Evolutionary conservation across 2,888 invertebrate species (phyloP).

Genomic region (Trisateles emortualis): DNA sequence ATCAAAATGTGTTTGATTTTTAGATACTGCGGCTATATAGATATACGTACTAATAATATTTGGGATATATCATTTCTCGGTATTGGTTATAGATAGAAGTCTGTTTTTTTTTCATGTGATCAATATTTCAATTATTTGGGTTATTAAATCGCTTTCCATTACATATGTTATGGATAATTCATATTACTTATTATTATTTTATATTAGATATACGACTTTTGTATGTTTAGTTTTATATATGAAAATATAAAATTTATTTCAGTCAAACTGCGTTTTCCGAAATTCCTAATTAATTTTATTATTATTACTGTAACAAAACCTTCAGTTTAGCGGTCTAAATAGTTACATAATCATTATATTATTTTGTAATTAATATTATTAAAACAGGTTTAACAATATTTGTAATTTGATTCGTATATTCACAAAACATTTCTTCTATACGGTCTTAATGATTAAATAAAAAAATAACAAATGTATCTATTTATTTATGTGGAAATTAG

Average conservation of each 20-base stretch:
- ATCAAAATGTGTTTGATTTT: too few relatives aligned
- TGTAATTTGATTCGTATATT: constrained; percentile 16
- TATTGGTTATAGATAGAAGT: too few relatives aligned
- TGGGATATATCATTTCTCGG: too few relatives aligned
- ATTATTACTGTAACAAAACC: constrained; percentile 7
- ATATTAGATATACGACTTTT: constrained; percentile 43
- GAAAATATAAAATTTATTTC: constrained; percentile 50
- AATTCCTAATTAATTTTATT: constrained; percentile 23
- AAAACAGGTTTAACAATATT: constrained; percentile 7
- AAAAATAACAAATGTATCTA: neutral
- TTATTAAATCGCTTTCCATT: too few relatives aligned
- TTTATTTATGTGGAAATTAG: neutral
- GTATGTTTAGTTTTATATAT: constrained; percentile 46
- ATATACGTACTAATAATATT: too few relatives aligned
- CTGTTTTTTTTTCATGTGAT: too few relatives aligned
- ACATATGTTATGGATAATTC: constrained; percentile 37
- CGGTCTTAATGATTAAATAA: neutral
- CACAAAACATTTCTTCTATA: neutral
- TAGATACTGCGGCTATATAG: too few relatives aligned
- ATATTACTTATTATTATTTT: constrained; percentile 32
- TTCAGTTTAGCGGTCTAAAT: constrained; percentile 29
- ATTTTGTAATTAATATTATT: constrained; percentile 24
- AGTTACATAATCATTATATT: constrained; percentile 28
- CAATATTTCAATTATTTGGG: too few relatives aligned
- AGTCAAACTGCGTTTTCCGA: constrained; percentile 38